Evolutionary conservation across 2,888 invertebrate species (phyloP).

Genomic region (Heliconius hortense): DNA sequence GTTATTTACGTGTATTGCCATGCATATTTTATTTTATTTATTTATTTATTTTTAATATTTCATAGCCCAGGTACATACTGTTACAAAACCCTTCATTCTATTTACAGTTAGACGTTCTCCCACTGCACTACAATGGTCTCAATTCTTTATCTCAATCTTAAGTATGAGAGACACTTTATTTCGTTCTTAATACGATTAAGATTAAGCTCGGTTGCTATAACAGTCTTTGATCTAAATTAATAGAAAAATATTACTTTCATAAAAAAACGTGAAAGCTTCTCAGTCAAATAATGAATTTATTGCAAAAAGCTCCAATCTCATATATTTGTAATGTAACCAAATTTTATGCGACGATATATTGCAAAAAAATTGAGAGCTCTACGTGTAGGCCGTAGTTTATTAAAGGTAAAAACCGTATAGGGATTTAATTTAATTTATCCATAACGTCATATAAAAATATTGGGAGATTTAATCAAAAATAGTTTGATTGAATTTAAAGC

Average conservation of each 20-base stretch:
- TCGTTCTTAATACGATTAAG: neutral
- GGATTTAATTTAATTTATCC: constrained; percentile 42
- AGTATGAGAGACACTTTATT: neutral
- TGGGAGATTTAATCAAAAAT: constrained; percentile 17
- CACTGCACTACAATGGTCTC: no score
- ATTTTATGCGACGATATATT: constrained; percentile 25
- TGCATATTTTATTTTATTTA: no score
- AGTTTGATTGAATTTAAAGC: no score
- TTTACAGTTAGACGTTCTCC: no score
- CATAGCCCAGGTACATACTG: no score
- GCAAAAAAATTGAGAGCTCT: constrained; percentile 11
- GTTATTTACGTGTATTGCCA: no score
- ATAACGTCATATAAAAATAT: constrained; percentile 33
- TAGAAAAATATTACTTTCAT: constrained; percentile 7
- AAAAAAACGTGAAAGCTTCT: neutral
- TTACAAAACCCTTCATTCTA: no score
- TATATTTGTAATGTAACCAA: constrained; percentile 24
- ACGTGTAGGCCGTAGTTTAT: constrained; percentile 27
- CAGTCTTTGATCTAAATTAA: constrained; percentile 1
- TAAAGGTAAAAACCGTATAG: constrained; percentile 36
- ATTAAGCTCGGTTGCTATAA: neutral
- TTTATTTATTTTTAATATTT: no score
- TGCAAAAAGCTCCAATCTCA: constrained; percentile 20
- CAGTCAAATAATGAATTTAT: constrained; percentile 20
- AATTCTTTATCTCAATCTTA: no score